A percentile compares a stretch with the other conserved stretches of the same genome.
phyloP scores from a whole-genome alignment of 2,113 vertebrate genomes.

The Pelvicachromis taeniatus region DNA sequence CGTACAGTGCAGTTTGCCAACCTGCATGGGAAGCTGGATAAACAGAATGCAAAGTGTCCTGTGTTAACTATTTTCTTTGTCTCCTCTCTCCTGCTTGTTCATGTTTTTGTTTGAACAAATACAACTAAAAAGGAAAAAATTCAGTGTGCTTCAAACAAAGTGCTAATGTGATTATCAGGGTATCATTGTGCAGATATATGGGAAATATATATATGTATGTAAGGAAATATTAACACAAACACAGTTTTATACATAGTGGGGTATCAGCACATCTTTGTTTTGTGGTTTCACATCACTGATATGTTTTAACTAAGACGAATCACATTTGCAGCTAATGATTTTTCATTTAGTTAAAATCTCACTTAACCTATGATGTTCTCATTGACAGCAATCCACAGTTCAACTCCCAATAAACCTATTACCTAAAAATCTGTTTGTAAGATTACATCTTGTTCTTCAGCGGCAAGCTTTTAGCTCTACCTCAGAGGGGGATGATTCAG shows the following conservation, averaged over 20 bases:
- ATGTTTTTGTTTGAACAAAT: constrained; percentile 27
- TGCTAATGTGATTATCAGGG: not conserved
- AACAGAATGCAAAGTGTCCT: constrained; percentile 26
- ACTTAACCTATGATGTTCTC: not conserved
- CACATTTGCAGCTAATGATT: not conserved
- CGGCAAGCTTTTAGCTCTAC: not conserved
- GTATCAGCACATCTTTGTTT: not conserved
- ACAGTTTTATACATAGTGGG: not conserved
- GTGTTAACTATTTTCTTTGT: constrained; percentile 16
- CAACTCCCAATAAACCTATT: not conserved
- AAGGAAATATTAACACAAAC: not conserved
- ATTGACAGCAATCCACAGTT: not conserved
- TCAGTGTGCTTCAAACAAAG: constrained; percentile 24
- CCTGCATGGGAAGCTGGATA: constrained; percentile 60
- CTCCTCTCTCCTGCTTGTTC: constrained; percentile 36
- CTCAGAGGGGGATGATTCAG: not conserved
- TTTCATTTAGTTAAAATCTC: not conserved
- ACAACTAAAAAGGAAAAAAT: not conserved
- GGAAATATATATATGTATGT: not conserved
- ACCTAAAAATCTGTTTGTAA: not conserved
- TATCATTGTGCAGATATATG: not conserved
- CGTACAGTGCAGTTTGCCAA: constrained; percentile 4
- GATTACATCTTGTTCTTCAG: not conserved
- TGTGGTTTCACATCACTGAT: not conserved
- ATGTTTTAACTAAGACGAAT: not conserved